These are phyloP conservation scores for Lepidotrigona ventralis DNA, from an alignment of 1,140 invertebrate species.

Conservation along the genomic window DNA sequence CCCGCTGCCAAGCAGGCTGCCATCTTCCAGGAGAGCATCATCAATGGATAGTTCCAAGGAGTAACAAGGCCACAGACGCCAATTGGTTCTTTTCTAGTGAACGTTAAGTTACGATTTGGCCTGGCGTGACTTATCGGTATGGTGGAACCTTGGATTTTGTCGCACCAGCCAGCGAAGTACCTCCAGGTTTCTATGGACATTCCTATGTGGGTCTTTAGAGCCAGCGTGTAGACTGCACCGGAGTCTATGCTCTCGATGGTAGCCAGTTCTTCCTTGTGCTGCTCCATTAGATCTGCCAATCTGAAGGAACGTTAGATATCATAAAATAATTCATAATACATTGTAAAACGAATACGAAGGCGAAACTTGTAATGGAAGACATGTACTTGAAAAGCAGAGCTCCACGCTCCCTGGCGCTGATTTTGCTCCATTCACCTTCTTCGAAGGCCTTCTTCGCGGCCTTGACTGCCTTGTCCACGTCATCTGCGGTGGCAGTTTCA, in stretches of 20 bases:
- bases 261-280: constrained; percentile 95
- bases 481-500: constrained; percentile 86
- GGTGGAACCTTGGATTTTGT: constrained; percentile 95
- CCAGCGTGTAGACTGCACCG: constrained; percentile 96
- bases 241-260: constrained; percentile 96
- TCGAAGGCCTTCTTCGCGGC: constrained; percentile 94
- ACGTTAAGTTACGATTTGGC: constrained; percentile 93
- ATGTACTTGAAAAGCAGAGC: constrained; percentile 85
- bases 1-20: constrained; percentile 97
- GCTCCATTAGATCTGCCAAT: constrained; percentile 95
- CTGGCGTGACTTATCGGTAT: constrained; percentile 94
- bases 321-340: not conserved
- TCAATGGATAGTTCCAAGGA: constrained; percentile 98
- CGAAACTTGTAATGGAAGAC: not conserved
- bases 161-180: constrained; percentile 96
- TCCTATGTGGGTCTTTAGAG: constrained; percentile 95
- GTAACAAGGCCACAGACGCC: constrained; percentile 96
- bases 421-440: constrained; percentile 93
- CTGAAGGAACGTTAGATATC: constrained; percentile 74
- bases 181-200: constrained; percentile 97
- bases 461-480: constrained; percentile 93
- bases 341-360: not conserved
- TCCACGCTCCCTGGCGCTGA: constrained; percentile 91
- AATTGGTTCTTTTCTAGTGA: constrained; percentile 94
- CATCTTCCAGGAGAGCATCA: constrained; percentile 99